Percentiles rank a stretch among this genome's conserved stretches.
phyloP scores from a whole-genome alignment of 2,113 vertebrate genomes.

The Nestor notabilis region DNA sequence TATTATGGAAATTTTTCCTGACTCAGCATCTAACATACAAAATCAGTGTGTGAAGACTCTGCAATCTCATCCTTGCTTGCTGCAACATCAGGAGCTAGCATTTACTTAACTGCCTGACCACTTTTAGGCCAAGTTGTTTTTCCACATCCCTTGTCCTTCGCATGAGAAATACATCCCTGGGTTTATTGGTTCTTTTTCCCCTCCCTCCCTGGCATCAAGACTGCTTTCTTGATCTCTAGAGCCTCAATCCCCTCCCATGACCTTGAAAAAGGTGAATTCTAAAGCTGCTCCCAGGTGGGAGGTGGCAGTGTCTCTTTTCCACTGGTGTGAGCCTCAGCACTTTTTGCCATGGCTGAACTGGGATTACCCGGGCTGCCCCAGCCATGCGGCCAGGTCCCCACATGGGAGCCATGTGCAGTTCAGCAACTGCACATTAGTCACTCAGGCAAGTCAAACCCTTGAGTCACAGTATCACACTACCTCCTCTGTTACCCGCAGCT shows the following conservation, averaged over 20 bases:
- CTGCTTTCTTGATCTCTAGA: not conserved
- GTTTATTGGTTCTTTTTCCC: not conserved
- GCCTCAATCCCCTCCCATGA: not conserved
- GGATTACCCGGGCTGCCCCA: not conserved
- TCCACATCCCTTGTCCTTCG: not conserved
- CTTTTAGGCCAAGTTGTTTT: not conserved
- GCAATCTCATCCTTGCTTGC: not conserved
- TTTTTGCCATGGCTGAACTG: not conserved
- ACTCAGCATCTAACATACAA: not conserved
- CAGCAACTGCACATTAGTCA: not conserved
- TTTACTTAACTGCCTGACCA: not conserved
- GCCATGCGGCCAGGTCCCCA: accelerated
- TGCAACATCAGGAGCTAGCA: not conserved
- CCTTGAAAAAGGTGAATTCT: not conserved
- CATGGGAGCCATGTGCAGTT: not conserved
- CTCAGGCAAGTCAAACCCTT: not conserved
- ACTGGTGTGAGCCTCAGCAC: not conserved
- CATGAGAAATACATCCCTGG: not conserved
- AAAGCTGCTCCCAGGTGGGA: not conserved
- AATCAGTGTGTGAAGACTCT: not conserved
- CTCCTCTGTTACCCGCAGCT: not conserved
- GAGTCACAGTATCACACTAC: not conserved
- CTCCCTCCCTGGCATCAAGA: not conserved
- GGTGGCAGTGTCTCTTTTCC: not conserved
- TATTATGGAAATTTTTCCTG: not conserved